phyloP scores from a whole-genome alignment of 1,140 invertebrate species.

The Battus philenor region DNA sequence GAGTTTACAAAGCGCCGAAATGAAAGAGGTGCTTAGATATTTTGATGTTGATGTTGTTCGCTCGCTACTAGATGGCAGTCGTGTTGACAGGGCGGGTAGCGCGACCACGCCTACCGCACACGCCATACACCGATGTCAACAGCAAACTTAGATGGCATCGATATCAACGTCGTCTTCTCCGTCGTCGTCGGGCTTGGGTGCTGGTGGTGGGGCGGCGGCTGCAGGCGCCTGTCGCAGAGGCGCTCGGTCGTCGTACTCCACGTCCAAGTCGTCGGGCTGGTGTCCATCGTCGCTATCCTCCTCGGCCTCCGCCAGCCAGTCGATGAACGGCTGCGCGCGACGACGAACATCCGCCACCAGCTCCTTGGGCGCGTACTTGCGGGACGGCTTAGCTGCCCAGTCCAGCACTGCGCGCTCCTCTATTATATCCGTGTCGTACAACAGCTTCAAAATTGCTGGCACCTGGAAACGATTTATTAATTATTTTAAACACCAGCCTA shows the following conservation, averaged over 20 bases:
- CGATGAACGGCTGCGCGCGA: conserved; percentile 94
- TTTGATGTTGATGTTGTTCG: no score
- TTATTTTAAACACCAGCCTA: no score
- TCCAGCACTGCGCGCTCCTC: conserved; percentile 96
- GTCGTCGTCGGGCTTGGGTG: conserved; percentile 78
- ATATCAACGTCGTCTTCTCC: conserved; percentile 91
- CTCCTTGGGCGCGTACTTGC: conserved; percentile 95
- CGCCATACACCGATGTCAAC: not conserved
- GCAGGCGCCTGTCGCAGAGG: conserved; percentile 85
- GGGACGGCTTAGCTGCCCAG: conserved; percentile 95
- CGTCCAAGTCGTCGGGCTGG: conserved; percentile 81
- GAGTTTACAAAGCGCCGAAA: no score
- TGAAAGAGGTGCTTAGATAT: no score
- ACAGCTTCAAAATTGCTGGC: conserved; percentile 73
- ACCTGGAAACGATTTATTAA: no score
- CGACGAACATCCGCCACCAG: conserved; percentile 94
- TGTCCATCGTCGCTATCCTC: conserved; percentile 88
- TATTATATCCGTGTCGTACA: conserved; percentile 97
- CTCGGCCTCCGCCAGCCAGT: conserved; percentile 97
- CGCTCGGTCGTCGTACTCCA: conserved; percentile 91
- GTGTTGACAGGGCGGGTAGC: no score
- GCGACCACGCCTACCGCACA: no score
- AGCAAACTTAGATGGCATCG: conserved; percentile 88
- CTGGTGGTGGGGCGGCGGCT: conserved; percentile 61
- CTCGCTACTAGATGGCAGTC: no score